Conservation (phyloP, 2,888 invertebrate genomes). For the Athripsodes cinereus region DNA sequence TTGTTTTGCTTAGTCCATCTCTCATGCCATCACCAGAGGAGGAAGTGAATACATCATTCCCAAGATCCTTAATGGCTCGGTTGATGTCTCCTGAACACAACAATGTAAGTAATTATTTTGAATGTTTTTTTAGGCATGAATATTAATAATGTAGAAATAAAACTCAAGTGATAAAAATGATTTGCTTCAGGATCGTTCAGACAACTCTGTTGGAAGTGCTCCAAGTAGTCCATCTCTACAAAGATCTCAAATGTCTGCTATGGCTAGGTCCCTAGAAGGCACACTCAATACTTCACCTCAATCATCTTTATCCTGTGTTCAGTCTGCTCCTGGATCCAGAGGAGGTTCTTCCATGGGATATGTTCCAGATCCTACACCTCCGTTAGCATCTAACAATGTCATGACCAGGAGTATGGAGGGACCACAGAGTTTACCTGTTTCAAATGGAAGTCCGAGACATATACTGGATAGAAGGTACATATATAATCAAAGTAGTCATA, state of each 20-base stretch:
- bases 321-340: slow-evolving; percentile 45
- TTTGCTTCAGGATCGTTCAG: slow-evolving; percentile 37
- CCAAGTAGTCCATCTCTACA: slow-evolving; percentile 47
- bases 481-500: not conserved
- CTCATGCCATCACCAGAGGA: slow-evolving; percentile 74
- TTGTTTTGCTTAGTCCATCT: slow-evolving; percentile 82
- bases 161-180: not conserved
- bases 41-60: slow-evolving; percentile 57
- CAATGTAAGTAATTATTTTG: slow-evolving; percentile 21
- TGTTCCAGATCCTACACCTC: slow-evolving; percentile 31
- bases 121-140: not conserved
- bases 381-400: slow-evolving; percentile 32
- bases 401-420: slow-evolving; percentile 59
- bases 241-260: slow-evolving; percentile 26
- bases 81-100: slow-evolving; percentile 52
- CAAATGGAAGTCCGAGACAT: slow-evolving; percentile 36
- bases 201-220: slow-evolving; percentile 57
- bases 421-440: slow-evolving; percentile 46
- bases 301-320: slow-evolving; percentile 32
- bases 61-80: slow-evolving; percentile 60
- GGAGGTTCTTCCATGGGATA: slow-evolving; percentile 46
- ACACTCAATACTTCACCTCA: slow-evolving; percentile 31
- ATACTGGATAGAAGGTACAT: slow-evolving; percentile 50
- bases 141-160: too few species aligned
- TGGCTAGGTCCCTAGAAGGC: slow-evolving; percentile 31